A percentile compares a stretch with the other conserved stretches of the same genome.
These are phyloP conservation scores for Periplaneta americana DNA, from an alignment of 1,140 invertebrate species.

Conservation along the genomic window DNA sequence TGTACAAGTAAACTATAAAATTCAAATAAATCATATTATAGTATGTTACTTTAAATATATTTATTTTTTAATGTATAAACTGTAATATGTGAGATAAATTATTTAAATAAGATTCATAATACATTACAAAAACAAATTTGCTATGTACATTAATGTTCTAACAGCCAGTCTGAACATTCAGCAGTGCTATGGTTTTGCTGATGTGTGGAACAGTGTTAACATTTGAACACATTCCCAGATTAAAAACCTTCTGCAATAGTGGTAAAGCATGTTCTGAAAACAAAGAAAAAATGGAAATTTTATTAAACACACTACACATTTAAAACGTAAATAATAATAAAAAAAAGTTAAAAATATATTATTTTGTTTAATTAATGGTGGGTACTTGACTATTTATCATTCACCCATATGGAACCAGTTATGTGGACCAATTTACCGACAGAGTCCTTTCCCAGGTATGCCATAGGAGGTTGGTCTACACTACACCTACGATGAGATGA, in stretches of 20 bases:
- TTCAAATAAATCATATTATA: too few species aligned
- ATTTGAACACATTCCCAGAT: constrained; percentile 71
- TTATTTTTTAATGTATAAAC: too few species aligned
- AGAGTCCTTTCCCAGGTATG: too few species aligned
- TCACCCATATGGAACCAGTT: too few species aligned
- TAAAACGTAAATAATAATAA: background rate
- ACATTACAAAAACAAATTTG: background rate
- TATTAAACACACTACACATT: background rate
- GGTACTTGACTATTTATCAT: too few species aligned
- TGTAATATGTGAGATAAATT: too few species aligned
- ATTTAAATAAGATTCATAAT: background rate
- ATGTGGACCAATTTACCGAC: too few species aligned
- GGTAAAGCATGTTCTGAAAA: constrained; percentile 68
- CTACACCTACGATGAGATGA: too few species aligned
- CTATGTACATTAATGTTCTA: constrained; percentile 31
- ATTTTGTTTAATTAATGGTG: background rate
- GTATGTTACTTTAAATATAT: too few species aligned
- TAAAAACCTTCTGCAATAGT: constrained; percentile 75
- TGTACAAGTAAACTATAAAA: too few species aligned
- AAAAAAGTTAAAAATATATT: background rate
- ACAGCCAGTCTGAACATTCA: constrained; percentile 79
- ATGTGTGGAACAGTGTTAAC: constrained; percentile 74
- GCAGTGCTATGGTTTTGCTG: constrained; percentile 67
- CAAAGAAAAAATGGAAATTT: constrained; percentile 21
- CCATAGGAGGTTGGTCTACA: too few species aligned